Conservation (phyloP, 2,888 invertebrate genomes). For the Cataglyphis altisquamis region DNA sequence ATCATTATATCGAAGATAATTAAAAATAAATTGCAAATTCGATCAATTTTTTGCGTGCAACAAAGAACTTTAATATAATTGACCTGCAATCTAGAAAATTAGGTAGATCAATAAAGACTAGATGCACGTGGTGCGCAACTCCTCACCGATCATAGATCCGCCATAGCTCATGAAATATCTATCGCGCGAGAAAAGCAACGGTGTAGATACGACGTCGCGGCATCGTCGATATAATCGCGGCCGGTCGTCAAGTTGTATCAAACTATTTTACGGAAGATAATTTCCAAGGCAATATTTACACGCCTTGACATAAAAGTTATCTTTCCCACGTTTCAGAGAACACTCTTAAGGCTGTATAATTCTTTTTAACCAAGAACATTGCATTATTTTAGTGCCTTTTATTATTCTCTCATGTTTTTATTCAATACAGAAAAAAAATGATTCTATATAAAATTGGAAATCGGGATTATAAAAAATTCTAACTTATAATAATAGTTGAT, state of each 20-base stretch:
- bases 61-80: conserved; percentile 17
- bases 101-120: conserved; percentile 33
- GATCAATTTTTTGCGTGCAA: background rate
- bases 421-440: background rate
- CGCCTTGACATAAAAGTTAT: conserved; percentile 8
- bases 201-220: conserved; percentile 16
- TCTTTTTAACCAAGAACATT: background rate
- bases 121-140: conserved; percentile 26
- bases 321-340: background rate
- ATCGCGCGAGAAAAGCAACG: background rate
- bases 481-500: background rate
- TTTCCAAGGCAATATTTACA: conserved; percentile 37
- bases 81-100: conserved; percentile 24
- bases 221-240: conserved; percentile 28
- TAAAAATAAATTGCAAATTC: background rate
- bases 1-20: background rate
- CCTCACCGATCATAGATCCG: conserved; percentile 44
- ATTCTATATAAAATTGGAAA: background rate
- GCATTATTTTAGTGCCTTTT: background rate
- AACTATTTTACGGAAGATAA: conserved; percentile 15
- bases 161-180: conserved; percentile 52
- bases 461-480: background rate
- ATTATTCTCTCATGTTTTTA: background rate
- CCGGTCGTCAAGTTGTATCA: conserved; percentile 15
- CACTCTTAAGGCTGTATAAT: background rate